Evolutionary conservation across 2,888 invertebrate genomes (phyloP), one percentile per base, ranked within the genome.

Genomic region (Abrostola triplasia): DNA sequence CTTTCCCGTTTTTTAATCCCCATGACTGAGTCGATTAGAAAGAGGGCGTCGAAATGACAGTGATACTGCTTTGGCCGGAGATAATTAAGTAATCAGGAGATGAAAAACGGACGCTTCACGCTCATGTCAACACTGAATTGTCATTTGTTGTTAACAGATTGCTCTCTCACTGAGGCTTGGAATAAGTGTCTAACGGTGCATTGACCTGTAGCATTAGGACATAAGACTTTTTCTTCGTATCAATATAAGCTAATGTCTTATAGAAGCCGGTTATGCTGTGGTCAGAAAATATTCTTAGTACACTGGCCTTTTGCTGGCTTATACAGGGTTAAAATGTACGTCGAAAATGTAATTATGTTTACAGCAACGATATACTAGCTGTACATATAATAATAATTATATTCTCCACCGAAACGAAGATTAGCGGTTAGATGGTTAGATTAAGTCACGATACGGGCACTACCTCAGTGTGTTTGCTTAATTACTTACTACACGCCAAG

Each of bases 1-100:
- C 61, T 72, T 70, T 67, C 40, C 48, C 57, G 63, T 72, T 72
- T 77, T 77, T 74, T 71, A 77, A 77, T 72, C 64, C 59, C 44
- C 49, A 42, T 24, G 48, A 50, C 59, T 35, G 51, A 71, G 65
- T 64, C 65, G 61, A 77, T 77, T 77, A 64, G 35, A 49, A 58
- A 42, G 12, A 37, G 57, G 56, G 59, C 49, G 64, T 56, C 53
- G 53, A 53, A 54, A 67, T 66, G 66, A 60, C 52, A 50, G 57
- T 41, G 35, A 12, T 62, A 56, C 61, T 49, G 44, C 36, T 62
- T n/a, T 6, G 35, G 40, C 12, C 35, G 41, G 59, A 57, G 60
- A 58, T 59, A 55, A 60, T 49, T 60, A 58, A 64, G 55, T 58
- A 54, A 73, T 68, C 41, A 62, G 48, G 10, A 7, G 10, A 5